These are phyloP conservation scores for Seira musarum DNA, from an alignment of 2,888 invertebrate species.

Conservation along the genomic window DNA sequence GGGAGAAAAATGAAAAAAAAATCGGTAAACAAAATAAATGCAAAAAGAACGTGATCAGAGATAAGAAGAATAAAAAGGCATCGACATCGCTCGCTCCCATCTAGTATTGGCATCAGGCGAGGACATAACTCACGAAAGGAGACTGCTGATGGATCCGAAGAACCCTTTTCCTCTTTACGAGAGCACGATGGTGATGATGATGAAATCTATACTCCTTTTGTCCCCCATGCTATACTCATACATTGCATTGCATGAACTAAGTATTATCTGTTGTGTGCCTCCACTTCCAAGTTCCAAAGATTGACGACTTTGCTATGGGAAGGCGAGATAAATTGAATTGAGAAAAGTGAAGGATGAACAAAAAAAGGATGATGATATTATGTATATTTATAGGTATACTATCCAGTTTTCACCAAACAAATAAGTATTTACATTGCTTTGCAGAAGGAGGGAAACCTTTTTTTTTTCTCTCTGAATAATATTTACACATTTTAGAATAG, in stretches of 20 bases:
- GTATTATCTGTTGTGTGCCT: too few species aligned
- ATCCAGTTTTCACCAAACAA: not conserved
- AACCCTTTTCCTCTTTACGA: conserved; percentile 42
- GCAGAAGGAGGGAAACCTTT: too few species aligned
- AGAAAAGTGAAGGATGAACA: conserved; percentile 61
- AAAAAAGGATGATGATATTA: conserved; percentile 56
- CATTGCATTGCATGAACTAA: too few species aligned
- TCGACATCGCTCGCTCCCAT: conserved; percentile 27
- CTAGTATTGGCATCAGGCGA: not conserved
- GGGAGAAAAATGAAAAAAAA: conserved; percentile 44
- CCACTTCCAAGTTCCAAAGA: conserved; percentile 60
- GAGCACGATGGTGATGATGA: conserved; percentile 29
- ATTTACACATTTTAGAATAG: not conserved
- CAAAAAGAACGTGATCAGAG: conserved; percentile 14
- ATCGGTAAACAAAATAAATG: conserved; percentile 3
- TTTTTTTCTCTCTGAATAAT: conserved; percentile 45
- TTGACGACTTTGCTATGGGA: conserved; percentile 69
- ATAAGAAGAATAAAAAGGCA: conserved; percentile 38
- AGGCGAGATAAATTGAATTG: conserved; percentile 70
- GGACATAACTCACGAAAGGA: not conserved
- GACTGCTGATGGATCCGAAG: conserved; percentile 51
- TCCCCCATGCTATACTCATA: too few species aligned
- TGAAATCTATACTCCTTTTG: not conserved
- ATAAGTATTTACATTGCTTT: not conserved
- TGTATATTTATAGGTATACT: not conserved